Conservation (phyloP, 2,888 invertebrate genomes). For the Rhimphoctona megacephalus region DNA sequence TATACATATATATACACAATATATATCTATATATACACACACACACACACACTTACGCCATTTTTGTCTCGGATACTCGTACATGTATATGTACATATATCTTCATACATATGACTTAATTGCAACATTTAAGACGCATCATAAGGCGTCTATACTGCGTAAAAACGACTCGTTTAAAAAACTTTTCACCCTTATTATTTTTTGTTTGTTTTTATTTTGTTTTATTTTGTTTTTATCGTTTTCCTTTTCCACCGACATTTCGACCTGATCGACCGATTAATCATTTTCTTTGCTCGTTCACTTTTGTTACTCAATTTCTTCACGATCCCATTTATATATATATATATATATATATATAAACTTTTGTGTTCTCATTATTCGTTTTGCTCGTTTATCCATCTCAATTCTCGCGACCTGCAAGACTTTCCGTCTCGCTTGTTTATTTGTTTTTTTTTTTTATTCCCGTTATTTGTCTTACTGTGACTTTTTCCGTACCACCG, state of each 20-base stretch:
- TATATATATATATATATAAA: constrained; percentile 20
- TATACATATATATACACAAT: constrained; percentile 25
- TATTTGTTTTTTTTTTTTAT: constrained; percentile 1
- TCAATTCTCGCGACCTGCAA: background rate
- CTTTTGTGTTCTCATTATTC: constrained; percentile 16
- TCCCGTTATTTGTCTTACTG: constrained; percentile 51
- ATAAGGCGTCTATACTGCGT: constrained; percentile 71
- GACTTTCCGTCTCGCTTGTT: constrained; percentile 12
- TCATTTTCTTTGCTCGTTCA: constrained; percentile 60
- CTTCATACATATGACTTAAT: constrained; percentile 66
- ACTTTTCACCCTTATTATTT: constrained; percentile 46
- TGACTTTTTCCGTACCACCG: constrained; percentile 58
- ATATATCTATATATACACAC: constrained; percentile 40
- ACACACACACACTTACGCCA: constrained; percentile 35
- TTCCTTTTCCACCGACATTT: constrained; percentile 56
- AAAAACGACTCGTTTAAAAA: constrained; percentile 75
- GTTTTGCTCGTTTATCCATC: constrained; percentile 14
- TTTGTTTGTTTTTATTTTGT: constrained; percentile 20
- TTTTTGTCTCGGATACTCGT: constrained; percentile 36
- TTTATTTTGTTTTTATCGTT: constrained; percentile 56
- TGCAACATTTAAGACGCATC: constrained; percentile 72
- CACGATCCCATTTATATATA: background rate
- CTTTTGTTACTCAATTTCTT: constrained; percentile 55
- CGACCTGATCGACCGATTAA: constrained; percentile 15
- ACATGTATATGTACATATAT: constrained; percentile 24